Evolutionary conservation across 1,140 invertebrate species (phyloP).

Genomic region (Sycophila sp.): DNA sequence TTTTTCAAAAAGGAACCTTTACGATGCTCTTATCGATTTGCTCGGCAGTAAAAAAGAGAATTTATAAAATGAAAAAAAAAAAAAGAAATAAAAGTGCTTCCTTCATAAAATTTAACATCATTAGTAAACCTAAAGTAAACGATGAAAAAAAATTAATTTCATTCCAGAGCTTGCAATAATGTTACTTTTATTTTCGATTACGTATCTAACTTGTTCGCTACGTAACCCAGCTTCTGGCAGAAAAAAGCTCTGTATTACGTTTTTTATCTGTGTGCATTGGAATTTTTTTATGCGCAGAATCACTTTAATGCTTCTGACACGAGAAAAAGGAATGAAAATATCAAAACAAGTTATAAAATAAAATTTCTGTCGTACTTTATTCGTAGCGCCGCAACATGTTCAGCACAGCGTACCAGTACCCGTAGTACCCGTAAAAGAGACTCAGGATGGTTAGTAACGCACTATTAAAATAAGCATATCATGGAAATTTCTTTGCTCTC

Average conservation of each 20-base stretch:
- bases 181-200: background rate
- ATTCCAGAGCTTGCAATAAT: background rate
- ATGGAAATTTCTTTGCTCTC: background rate
- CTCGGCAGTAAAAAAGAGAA: too few species aligned
- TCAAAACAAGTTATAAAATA: constrained; percentile 15
- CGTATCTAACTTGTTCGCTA: constrained; percentile 6
- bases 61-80: too few species aligned
- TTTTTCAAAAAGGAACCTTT: too few species aligned
- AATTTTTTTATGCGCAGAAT: background rate
- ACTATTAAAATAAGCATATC: background rate
- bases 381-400: constrained; percentile 7
- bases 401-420: constrained; percentile 9
- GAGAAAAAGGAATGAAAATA: background rate
- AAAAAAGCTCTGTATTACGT: background rate
- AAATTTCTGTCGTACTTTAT: constrained; percentile 5
- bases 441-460: constrained; percentile 26
- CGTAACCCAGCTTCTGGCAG: background rate
- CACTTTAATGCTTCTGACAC: constrained; percentile 18
- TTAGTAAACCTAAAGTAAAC: background rate
- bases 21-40: too few species aligned
- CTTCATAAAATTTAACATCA: background rate
- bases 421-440: constrained; percentile 10
- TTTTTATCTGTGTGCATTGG: background rate
- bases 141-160: background rate
- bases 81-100: too few species aligned